These are phyloP conservation scores for Steromphala cineraria DNA, from an alignment of 2,888 invertebrate genomes.

Conservation along the genomic window DNA sequence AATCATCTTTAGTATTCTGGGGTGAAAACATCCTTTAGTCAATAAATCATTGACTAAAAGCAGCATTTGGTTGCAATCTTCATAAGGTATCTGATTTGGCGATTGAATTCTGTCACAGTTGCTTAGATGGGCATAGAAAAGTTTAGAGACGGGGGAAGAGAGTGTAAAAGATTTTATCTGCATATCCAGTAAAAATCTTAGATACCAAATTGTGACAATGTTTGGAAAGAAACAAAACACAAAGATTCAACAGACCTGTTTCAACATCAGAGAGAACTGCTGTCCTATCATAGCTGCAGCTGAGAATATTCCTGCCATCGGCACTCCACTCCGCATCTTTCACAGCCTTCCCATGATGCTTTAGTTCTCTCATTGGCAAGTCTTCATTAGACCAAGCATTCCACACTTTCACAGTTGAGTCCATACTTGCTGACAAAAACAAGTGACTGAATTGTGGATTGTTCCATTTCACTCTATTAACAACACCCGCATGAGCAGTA, in stretches of 20 bases:
- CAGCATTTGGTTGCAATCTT: too few species aligned
- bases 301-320: slow-evolving; percentile 61
- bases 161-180: too few species aligned
- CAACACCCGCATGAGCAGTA: slow-evolving; percentile 59
- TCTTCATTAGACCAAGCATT: slow-evolving; percentile 66
- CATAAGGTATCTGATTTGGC: too few species aligned
- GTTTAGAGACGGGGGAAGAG: too few species aligned
- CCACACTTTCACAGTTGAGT: slow-evolving; percentile 71
- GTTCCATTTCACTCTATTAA: slow-evolving; percentile 71
- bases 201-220: too few species aligned
- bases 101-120: too few species aligned
- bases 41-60: too few species aligned
- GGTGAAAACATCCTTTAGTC: too few species aligned
- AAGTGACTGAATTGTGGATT: slow-evolving; percentile 67
- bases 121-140: too few species aligned
- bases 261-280: slow-evolving; percentile 69
- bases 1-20: too few species aligned
- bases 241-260: slow-evolving; percentile 52
- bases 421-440: slow-evolving; percentile 71
- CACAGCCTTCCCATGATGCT: slow-evolving; percentile 66
- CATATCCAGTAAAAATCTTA: too few species aligned
- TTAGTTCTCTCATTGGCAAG: slow-evolving; percentile 52
- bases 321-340: slow-evolving; percentile 71
- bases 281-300: slow-evolving; percentile 72
- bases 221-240: too few species aligned